Base-by-base conservation (phyloP, 2,888 invertebrate genomes). In the Alviniconcha strummeri region DNA sequence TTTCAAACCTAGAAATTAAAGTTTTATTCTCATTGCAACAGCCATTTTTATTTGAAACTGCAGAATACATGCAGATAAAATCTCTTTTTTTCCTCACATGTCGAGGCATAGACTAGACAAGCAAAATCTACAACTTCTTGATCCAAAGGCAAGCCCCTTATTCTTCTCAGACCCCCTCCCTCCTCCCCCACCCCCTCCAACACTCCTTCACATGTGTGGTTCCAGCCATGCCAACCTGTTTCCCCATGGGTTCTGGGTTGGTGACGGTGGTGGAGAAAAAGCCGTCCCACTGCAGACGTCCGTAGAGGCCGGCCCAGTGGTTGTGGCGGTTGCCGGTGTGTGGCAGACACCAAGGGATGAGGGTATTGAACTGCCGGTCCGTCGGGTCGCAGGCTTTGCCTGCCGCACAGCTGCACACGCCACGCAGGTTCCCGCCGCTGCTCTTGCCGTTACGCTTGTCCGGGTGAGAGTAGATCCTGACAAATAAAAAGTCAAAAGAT, bases 191-290 rank as follows among this genome's bases (percentile, higher is more conserved):
- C 54, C 54, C 15, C 54, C 0, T 4, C 74, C 11, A 8, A 36
- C 54, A 55, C 72, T 36, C 69, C 36, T 36, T 3, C 36, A 1
- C 36, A 36, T 3, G 36, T 36, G 36, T 3, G 36, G 36, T 36
- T 36, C 36, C 36, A 36, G 36, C 36, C 36, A 36, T 36, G 36
- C 36, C 1, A 0, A 95, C 95, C 94, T 97, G 97, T 95, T 97
- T 97, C 87, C 97, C 97, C 97, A 97, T 97, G 2, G 97, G 97
- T 93, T 97, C 97, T 52, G 97, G 97, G 94, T 97, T 97, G 36
- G 95, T 95, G 75, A 94, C 92, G 0, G 97, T 97, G 0, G 97
- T 97, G 88, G 96, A 96, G 94, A 97, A 97, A 94, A 96, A 97
- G 5, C 97, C 97, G 90, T 96, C 96, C 97, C 97, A 97, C 86